Base-by-base conservation (phyloP, 2,797 vertebrate species). In the Allobates femoralis region DNA sequence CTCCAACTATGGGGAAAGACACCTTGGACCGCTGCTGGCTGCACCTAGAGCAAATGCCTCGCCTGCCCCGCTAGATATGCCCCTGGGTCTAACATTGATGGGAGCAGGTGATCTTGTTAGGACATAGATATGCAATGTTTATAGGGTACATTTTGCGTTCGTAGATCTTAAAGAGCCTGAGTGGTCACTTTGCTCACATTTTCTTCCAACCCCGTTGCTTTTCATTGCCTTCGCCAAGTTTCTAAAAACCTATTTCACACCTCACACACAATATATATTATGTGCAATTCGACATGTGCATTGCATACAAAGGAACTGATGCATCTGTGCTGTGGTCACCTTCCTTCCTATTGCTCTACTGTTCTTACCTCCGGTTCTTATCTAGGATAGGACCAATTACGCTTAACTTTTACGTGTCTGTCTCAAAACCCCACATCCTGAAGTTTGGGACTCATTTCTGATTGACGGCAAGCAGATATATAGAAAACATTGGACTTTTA, bases 341-440 rank as follows among this genome's bases (percentile, higher is more conserved):
- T 81, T 81, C 79, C 62, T 81, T 81, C 79, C 79, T 81, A 66
- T 81, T 81, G n/a, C 46, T 30, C 16, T 81, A 26, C 41, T 15
- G 34, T 58, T 60, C 37, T 41, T 62, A 46, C 32, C 28, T 30
- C 23, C 53, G 30, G 21, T 46, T 64, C 78, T 2, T 10, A 64
- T 41, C 10, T 46, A 26, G 16, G 60, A 81, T n/a, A 1, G 19
- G 18, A n/a, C 26, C 30, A 62, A 26, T 7, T 64, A 19, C 41
- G 2, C 11, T n/a, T 21, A 21, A 34, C 28, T 46, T 46, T 16
- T 41, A 11, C 30, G 10, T 12, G 23, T 64, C 37, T 67, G 62
- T 30, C 28, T 3, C 6, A 53, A 67, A 62, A 66, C 79, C 60
- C 62, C 60, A 81, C 79, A 81, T 81, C 79, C 79, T 67, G 41